Percentiles rank a stretch among this genome's conserved stretches.
phyloP scores from a whole-genome alignment of 2,113 vertebrate genomes.

The Gambusia holbrooki region DNA sequence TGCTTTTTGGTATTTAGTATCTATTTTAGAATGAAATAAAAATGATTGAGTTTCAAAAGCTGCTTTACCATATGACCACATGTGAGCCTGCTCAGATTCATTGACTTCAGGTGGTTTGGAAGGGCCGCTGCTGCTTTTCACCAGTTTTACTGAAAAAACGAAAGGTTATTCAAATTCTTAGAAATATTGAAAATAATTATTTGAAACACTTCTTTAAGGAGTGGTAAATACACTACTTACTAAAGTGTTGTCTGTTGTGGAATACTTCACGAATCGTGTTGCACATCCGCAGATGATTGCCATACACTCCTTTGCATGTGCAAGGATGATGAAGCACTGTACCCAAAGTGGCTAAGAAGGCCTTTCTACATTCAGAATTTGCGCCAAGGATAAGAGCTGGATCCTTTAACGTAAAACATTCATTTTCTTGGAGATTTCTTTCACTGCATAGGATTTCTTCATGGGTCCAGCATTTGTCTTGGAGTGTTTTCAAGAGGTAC shows the following conservation, averaged over 20 bases:
- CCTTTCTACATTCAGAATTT: slow-evolving; percentile 82
- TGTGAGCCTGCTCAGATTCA: slow-evolving; percentile 19
- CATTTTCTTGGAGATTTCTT: slow-evolving; percentile 52
- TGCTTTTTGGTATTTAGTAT: background rate
- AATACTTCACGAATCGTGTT: slow-evolving; percentile 81
- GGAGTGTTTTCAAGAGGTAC: slow-evolving; percentile 75
- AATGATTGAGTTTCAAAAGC: background rate
- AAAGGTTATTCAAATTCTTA: background rate
- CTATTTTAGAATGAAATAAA: background rate
- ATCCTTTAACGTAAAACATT: slow-evolving; percentile 75
- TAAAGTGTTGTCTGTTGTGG: slow-evolving; percentile 84
- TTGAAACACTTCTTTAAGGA: background rate
- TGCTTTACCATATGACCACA: slow-evolving; percentile 54
- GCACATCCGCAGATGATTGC: slow-evolving; percentile 74
- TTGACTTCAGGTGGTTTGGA: slow-evolving; percentile 15
- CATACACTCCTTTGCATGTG: slow-evolving; percentile 74
- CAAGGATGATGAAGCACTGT: slow-evolving; percentile 83
- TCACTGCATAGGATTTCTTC: slow-evolving; percentile 70
- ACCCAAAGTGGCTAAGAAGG: slow-evolving; percentile 84
- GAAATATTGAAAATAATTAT: background rate
- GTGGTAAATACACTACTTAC: slow-evolving; percentile 69
- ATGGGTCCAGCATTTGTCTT: slow-evolving; percentile 82
- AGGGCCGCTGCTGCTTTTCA: slow-evolving; percentile 15
- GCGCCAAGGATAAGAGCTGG: slow-evolving; percentile 77
- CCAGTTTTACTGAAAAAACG: slow-evolving; percentile 42